phyloP scores from a whole-genome alignment of 1,140 invertebrate species.

The Hyles vespertilio region DNA sequence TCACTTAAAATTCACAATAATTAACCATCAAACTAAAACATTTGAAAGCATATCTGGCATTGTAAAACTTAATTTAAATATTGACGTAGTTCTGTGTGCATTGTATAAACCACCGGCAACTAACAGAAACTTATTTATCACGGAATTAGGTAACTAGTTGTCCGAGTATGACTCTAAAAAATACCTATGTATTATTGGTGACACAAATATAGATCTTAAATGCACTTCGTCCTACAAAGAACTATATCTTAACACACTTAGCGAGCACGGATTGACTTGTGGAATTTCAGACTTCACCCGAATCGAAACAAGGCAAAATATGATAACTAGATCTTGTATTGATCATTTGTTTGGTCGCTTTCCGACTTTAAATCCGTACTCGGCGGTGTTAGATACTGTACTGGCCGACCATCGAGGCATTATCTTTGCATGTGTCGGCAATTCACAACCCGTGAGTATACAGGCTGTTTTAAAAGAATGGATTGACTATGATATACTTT shows the following conservation, averaged over 20 bases:
- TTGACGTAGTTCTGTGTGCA: constrained; percentile 21
- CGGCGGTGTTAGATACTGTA: constrained; percentile 35
- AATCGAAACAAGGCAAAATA: constrained; percentile 29
- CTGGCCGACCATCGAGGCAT: constrained; percentile 33
- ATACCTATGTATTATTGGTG: constrained; percentile 29
- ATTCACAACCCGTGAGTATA: constrained; percentile 12
- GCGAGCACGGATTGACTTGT: constrained; percentile 31
- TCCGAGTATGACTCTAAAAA: constrained; percentile 15
- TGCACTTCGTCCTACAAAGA: constrained; percentile 17
- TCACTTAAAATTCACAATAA: constrained; percentile 26
- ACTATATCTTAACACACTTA: constrained; percentile 29
- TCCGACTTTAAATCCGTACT: constrained; percentile 28
- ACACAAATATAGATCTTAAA: constrained; percentile 40
- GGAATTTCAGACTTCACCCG: constrained; percentile 36
- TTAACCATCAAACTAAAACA: constrained; percentile 9
- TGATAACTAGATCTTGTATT: constrained; percentile 34
- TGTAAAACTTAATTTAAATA: constrained; percentile 14
- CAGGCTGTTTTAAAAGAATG: constrained; percentile 24
- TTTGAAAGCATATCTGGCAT: constrained; percentile 25
- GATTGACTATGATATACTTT: constrained; percentile 24
- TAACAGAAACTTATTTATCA: constrained; percentile 29
- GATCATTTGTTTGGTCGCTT: constrained; percentile 36
- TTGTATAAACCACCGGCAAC: constrained; percentile 33
- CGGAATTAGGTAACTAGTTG: constrained; percentile 25
- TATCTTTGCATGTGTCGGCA: constrained; percentile 20